phyloP scores from a whole-genome alignment of 2,113 vertebrate species.

The Corydoras sp. region DNA sequence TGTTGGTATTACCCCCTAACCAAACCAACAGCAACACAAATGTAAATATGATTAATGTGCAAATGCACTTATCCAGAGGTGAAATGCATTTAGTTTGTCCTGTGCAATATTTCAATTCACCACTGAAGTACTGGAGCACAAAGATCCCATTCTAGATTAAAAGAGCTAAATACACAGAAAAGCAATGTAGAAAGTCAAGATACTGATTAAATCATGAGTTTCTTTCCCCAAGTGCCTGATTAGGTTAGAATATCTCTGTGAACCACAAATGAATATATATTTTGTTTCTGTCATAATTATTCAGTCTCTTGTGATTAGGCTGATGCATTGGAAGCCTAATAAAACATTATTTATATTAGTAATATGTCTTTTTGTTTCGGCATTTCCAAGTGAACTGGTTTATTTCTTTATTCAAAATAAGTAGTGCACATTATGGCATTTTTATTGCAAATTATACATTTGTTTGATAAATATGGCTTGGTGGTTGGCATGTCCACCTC shows the following conservation, averaged over 20 bases:
- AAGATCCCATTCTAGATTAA: conserved; percentile 32
- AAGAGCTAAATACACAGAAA: conserved; percentile 12
- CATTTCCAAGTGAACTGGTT: background rate
- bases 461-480: too few species aligned
- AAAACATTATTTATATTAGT: conserved; percentile 1
- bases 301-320: background rate
- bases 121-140: conserved; percentile 11
- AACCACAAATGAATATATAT: conserved; percentile 11
- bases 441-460: too few species aligned
- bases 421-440: background rate
- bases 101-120: conserved; percentile 20
- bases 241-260: background rate
- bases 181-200: conserved; percentile 13
- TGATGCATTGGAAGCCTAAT: background rate
- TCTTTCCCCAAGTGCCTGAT: conserved; percentile 10
- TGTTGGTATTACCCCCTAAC: conserved; percentile 23
- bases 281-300: conserved; percentile 4
- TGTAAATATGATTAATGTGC: conserved; percentile 41
- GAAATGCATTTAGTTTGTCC: conserved; percentile 17
- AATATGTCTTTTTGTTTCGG: conserved; percentile 6
- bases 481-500: too few species aligned
- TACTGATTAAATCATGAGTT: conserved; percentile 24
- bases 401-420: background rate
- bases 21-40: conserved; percentile 22
- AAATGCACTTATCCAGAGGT: conserved; percentile 27